A percentile compares a stretch with the other conserved stretches of the same genome.
Conservation (phyloP, 2,113 vertebrate genomes). For the Rattus rattus region DNA sequence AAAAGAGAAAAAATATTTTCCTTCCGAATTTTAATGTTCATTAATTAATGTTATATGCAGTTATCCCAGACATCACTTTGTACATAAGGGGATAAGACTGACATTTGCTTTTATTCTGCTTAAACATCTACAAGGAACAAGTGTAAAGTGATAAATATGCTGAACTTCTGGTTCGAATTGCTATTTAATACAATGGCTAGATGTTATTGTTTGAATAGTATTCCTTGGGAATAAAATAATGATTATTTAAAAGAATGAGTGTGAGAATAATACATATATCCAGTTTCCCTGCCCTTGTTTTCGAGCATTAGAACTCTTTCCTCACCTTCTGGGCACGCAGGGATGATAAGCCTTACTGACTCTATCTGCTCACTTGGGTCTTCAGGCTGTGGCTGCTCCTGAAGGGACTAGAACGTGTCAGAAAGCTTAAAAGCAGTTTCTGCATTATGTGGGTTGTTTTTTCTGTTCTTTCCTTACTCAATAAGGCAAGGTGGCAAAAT, state of each 20-base stretch:
- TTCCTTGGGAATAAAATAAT: slow-evolving; percentile 73
- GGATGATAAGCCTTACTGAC: slow-evolving; percentile 62
- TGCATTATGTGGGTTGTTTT: background rate
- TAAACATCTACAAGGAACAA: slow-evolving; percentile 70
- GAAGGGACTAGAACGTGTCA: slow-evolving; percentile 57
- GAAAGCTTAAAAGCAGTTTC: slow-evolving; percentile 53
- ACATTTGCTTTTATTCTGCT: slow-evolving; percentile 66
- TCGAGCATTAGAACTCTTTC: background rate
- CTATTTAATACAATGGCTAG: slow-evolving; percentile 74
- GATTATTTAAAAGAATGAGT: slow-evolving; percentile 66
- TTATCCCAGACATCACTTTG: background rate
- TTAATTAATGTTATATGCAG: slow-evolving; percentile 55
- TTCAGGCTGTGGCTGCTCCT: background rate
- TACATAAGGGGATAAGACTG: slow-evolving; percentile 14
- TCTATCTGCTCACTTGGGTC: background rate
- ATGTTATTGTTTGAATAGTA: slow-evolving; percentile 78
- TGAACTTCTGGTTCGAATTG: slow-evolving; percentile 76
- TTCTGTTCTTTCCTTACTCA: background rate
- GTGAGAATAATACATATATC: slow-evolving; percentile 23
- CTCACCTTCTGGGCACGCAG: background rate
- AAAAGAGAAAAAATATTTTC: slow-evolving; percentile 11
- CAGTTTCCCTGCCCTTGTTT: slow-evolving; percentile 22
- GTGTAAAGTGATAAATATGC: slow-evolving; percentile 74
- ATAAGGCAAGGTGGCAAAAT: background rate
- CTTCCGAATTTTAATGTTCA: slow-evolving; percentile 20